Percentiles rank a stretch among this genome's conserved stretches.
These are phyloP conservation scores for Eristalis pertinax DNA, from an alignment of 2,888 invertebrate genomes.

Conservation along the genomic window DNA sequence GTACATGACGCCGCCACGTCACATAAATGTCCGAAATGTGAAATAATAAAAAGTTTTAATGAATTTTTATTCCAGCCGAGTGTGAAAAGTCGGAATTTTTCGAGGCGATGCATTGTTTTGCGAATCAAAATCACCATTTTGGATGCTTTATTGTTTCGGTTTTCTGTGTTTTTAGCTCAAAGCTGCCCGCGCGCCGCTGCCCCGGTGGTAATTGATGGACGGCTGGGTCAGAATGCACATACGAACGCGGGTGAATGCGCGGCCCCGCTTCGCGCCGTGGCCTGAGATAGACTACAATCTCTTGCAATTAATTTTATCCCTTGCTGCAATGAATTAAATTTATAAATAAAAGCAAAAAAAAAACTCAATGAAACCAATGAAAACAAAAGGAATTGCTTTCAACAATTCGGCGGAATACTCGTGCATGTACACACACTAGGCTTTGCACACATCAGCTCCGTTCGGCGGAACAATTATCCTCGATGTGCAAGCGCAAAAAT, in stretches of 20 bases:
- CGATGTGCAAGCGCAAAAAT: conserved; percentile 35
- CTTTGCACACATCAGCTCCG: conserved; percentile 43
- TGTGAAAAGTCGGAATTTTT: conserved; percentile 79
- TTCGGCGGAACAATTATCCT: conserved; percentile 45
- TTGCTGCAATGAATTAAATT: conserved; percentile 65
- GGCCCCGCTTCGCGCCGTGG: too few relatives aligned
- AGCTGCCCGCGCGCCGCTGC: conserved; percentile 36
- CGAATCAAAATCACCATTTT: conserved; percentile 71
- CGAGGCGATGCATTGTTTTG: conserved; percentile 64
- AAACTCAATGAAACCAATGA: conserved; percentile 19
- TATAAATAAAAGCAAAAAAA: conserved; percentile 15
- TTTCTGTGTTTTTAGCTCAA: conserved; percentile 61
- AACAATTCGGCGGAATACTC: conserved; percentile 13
- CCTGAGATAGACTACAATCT: conserved; percentile 49
- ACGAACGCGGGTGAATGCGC: conserved; percentile 17
- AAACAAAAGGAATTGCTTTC: conserved; percentile 15
- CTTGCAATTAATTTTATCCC: conserved; percentile 69
- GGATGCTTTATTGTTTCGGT: conserved; percentile 68
- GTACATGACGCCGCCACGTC: conserved; percentile 75
- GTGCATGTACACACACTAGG: not conserved
- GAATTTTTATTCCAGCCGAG: conserved; percentile 80
- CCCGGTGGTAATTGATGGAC: conserved; percentile 58
- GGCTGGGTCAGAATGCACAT: conserved; percentile 37
- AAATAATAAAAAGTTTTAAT: conserved; percentile 76
- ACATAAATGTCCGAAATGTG: conserved; percentile 78